Conservation (phyloP, 2,888 invertebrate genomes). For the Trichogramma dendrolimi region DNA sequence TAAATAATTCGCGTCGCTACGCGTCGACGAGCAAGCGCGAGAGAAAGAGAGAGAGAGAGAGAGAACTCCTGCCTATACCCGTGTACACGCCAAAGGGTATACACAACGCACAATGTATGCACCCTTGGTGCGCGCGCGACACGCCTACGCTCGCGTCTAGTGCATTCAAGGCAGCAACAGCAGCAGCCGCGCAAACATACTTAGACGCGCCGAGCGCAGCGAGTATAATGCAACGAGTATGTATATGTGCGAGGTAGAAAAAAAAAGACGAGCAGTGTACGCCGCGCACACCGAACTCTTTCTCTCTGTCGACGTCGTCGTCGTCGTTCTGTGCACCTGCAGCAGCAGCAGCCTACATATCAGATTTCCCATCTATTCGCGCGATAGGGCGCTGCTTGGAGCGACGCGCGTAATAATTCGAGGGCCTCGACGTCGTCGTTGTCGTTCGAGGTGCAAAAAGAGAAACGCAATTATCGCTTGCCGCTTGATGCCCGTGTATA, state of each 20-base stretch:
- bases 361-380: constrained; percentile 7
- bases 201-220: too few relatives aligned
- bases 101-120: constrained; percentile 43
- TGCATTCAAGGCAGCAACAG: too few relatives aligned
- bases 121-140: constrained; percentile 36
- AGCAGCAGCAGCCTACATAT: neutral
- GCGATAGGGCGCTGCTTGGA: too few relatives aligned
- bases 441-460: neutral
- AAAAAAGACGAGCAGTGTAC: neutral
- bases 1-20: neutral
- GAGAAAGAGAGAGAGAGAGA: neutral
- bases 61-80: neutral
- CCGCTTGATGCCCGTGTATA: neutral
- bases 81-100: too few relatives aligned
- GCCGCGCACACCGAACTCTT: too few relatives aligned
- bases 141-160: constrained; percentile 1
- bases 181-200: too few relatives aligned
- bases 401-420: too few relatives aligned
- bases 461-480: constrained; percentile 19
- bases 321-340: neutral
- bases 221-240: neutral
- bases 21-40: neutral
- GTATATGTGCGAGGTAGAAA: constrained; percentile 1
- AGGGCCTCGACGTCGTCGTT: too few relatives aligned
- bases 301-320: neutral